These are phyloP conservation scores for Furnarius figulus DNA, from an alignment of 2,113 vertebrate genomes.

Conservation along the genomic window DNA sequence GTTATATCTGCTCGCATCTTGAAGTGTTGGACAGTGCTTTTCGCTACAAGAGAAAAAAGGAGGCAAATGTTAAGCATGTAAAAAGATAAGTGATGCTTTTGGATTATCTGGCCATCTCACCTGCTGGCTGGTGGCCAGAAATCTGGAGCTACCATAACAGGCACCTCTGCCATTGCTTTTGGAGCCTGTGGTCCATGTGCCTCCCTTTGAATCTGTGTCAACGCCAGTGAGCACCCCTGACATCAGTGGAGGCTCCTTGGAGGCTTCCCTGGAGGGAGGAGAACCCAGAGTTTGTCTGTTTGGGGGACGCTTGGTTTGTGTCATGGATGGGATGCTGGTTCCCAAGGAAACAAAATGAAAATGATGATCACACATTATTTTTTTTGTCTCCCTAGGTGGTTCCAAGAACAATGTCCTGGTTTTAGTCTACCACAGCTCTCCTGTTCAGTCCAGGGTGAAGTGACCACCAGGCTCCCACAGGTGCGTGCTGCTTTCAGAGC, in stretches of 20 bases:
- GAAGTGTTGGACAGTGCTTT: neutral
- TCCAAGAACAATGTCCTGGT: neutral
- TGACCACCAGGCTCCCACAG: neutral
- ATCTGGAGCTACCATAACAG: neutral
- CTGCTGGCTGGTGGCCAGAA: neutral
- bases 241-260: neutral
- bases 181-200: accelerated
- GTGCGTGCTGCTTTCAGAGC: neutral
- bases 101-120: neutral
- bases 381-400: neutral
- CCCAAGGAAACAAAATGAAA: neutral
- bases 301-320: neutral
- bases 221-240: neutral
- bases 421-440: neutral
- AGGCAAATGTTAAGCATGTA: neutral
- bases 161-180: neutral
- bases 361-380: neutral
- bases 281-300: neutral
- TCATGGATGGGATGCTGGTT: neutral
- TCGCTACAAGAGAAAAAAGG: neutral
- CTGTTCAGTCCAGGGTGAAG: neutral
- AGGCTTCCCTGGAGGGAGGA: neutral
- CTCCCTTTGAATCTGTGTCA: neutral
- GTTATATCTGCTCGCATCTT: neutral
- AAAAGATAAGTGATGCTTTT: neutral